A percentile compares a stretch with the other conserved stretches of the same genome.
These are phyloP conservation scores for Acrocephalus kingi DNA, from an alignment of 2,113 vertebrate genomes.

Conservation along the genomic window DNA sequence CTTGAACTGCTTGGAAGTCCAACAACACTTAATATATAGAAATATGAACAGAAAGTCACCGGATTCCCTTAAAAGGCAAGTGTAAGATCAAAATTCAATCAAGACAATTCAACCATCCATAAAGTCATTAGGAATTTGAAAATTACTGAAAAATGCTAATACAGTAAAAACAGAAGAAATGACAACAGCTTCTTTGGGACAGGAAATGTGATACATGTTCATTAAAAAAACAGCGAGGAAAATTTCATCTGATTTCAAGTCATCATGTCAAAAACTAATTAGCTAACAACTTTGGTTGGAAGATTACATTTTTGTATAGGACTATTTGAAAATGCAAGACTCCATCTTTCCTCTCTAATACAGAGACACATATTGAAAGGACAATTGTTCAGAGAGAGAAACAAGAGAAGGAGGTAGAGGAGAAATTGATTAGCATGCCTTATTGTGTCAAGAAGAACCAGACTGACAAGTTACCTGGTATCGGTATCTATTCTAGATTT, in stretches of 20 bases:
- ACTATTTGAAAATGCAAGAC: neutral
- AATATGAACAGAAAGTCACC: neutral
- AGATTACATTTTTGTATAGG: neutral
- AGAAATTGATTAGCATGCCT: neutral
- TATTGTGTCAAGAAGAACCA: neutral
- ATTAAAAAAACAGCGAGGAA: neutral
- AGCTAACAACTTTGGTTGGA: neutral
- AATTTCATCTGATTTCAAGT: neutral
- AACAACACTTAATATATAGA: neutral
- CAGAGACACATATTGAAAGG: neutral
- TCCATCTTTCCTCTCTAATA: neutral
- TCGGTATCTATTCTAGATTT: neutral
- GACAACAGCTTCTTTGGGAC: neutral
- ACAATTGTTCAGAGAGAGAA: neutral
- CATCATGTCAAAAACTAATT: neutral
- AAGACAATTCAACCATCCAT: neutral
- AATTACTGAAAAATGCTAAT: neutral
- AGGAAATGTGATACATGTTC: neutral
- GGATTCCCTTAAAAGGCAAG: neutral
- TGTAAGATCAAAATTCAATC: neutral
- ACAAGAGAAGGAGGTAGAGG: neutral
- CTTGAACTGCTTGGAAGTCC: neutral
- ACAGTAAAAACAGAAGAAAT: neutral
- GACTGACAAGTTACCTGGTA: neutral
- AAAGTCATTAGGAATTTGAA: neutral